Base-by-base conservation (phyloP, 2,888 invertebrate genomes). In the Dolomedes plantarius region DNA sequence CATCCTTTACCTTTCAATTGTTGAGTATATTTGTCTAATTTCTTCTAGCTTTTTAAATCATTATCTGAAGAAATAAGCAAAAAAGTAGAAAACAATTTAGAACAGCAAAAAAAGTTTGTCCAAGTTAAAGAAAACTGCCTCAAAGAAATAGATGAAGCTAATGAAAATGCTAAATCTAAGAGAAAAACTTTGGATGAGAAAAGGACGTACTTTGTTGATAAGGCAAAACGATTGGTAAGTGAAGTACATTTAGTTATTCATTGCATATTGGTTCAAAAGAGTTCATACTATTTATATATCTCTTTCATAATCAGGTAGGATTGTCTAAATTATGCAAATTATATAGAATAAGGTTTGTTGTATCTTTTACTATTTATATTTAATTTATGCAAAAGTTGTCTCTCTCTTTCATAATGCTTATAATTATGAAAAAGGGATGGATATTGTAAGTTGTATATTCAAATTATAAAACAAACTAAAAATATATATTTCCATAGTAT, bases 171-270 rank as follows among this genome's bases (percentile, higher is more conserved):
- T 7, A 83, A 65, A 31, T 36, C 39, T 19, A 29, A 7, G 19
- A 19, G 31, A 2, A 77, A 31, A 29, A 39, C 46, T 31, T 41
- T 83, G 29, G 56, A 71, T 29, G 77, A 73, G 16, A 77, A 77
- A 50, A 41, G 65, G 9, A 11, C 29, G 2, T 83, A 73, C 71
- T 72, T 50, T 67, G 16, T 73, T 11, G 36, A 76, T 62, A 56
- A 65, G 6, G 77, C 56, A 16, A 77, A 72, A 29, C 67, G 68
- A 77, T 29, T 77, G 46, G 83, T 83, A 77, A 83, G 67, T 28
- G 23, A 29, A 41, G 36, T 67, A 32, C 1, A 23, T 50, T 0
- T 16, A 0, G 1, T 19, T 9, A 1, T 19, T 5, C 0, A 23
- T 6, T 23, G 0, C 3, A 50, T 19, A 13, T 50, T 9, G 23